These are phyloP conservation scores for Kryphioiulus occultus DNA, from an alignment of 2,888 invertebrate species.

Conservation along the genomic window DNA sequence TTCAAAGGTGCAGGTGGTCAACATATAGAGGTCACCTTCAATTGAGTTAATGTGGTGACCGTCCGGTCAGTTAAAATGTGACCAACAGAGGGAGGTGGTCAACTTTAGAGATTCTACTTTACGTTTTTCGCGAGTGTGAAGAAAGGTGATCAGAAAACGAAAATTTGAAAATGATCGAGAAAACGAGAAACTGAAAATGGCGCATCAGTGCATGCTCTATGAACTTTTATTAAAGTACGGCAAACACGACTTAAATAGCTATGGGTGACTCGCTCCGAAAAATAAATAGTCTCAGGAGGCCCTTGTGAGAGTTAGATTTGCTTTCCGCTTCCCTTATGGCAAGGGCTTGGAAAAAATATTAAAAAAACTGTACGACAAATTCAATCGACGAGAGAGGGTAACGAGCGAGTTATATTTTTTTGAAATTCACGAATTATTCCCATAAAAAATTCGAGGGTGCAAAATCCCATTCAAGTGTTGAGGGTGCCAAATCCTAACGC, in stretches of 20 bases:
- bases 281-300: conserved; percentile 28
- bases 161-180: conserved; percentile 9
- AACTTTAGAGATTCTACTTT: too few relatives aligned
- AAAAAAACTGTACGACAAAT: neutral
- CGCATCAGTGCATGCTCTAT: conserved; percentile 35
- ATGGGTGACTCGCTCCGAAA: neutral
- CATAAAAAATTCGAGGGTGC: neutral
- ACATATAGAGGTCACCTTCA: too few relatives aligned
- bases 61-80: too few relatives aligned
- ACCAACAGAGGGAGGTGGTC: too few relatives aligned
- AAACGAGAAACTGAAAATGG: neutral
- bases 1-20: too few relatives aligned
- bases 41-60: too few relatives aligned
- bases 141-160: neutral
- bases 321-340: neutral
- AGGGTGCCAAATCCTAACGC: too few relatives aligned
- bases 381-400: neutral
- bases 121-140: neutral
- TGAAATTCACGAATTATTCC: neutral
- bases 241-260: neutral
- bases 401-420: neutral
- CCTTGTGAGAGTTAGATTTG: neutral
- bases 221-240: conserved; percentile 32
- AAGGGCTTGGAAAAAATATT: neutral
- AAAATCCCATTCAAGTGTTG: neutral